Base-by-base conservation (phyloP, 2,113 vertebrate genomes). In the Vidua macroura region DNA sequence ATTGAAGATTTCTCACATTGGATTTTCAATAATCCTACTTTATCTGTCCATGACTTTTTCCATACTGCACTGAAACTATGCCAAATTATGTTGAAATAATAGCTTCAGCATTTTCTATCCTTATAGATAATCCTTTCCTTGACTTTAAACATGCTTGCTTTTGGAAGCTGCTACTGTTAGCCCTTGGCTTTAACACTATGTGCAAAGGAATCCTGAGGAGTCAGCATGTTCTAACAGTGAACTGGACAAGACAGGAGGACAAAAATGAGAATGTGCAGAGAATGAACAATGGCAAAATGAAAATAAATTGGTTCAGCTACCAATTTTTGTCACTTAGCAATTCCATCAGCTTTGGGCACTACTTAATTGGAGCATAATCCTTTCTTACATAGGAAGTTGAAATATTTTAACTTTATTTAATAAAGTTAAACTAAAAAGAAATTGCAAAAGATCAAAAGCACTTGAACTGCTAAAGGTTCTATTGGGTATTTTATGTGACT, bases 161-260 rank as follows among this genome's bases (percentile, higher is more conserved):
- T 83, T 93, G 58, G 12, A 93, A 90, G 92, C 78, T 77, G 86
- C 90, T 93, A 88, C 95, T 88, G 63, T 82, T 72, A 96, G 92
- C 66, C 86, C 72, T 95, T 97, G 94, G 88, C 91, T 97, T 92
- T 92, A 87, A 97, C 68, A 75, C 15, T 81, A 62, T 51, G 83
- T 80, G 33, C 77, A 64, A 82, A 62, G 72, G 28, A 62, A 84
- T 96, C 90, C 91, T 69, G 30, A 69, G 63, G 83, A 90, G 73
- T 73, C 95, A 96, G 88, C 92, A 87, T 84, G 90, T 95, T 96
- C 93, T 95, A 86, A 59, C 53, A 88, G 91, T 27, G 78, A 85
- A 94, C 67, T 68, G 94, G 93, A 93, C 92, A 93, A 92, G 86
- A 95, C 11, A 6, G 58, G 35, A 76, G 43, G 56, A 56, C 44